A percentile compares a stretch with the other conserved stretches of the same genome.
These are phyloP conservation scores for Dendrophyllia cribrosa DNA, from an alignment of 64 coral and sea anemone species.

Conservation along the genomic window DNA sequence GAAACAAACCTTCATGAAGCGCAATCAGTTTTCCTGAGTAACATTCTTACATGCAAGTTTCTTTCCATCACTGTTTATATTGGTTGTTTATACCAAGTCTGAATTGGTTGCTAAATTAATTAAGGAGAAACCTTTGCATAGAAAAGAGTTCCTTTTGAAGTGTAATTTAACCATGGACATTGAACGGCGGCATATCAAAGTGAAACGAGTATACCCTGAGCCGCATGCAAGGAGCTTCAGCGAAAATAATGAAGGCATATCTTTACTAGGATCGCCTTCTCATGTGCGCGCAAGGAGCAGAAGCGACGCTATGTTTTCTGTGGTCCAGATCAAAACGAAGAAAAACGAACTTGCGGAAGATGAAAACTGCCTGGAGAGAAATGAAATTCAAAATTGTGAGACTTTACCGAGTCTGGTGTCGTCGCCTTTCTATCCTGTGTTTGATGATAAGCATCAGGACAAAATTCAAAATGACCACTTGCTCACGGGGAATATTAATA, in stretches of 20 bases:
- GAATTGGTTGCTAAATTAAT: neutral
- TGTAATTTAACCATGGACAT: constrained; percentile 1
- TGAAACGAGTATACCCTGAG: constrained; percentile 2
- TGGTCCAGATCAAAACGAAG: neutral
- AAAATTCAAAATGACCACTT: neutral
- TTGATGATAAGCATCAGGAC: neutral
- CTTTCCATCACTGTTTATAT: neutral
- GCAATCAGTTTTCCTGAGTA: no score
- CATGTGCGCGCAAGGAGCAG: neutral
- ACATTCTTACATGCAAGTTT: neutral
- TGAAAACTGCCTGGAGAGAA: neutral
- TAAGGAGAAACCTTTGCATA: neutral
- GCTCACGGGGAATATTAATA: neutral
- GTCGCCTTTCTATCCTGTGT: neutral
- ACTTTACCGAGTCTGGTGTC: neutral
- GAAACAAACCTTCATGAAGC: no score
- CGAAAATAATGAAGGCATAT: neutral
- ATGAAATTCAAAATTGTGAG: neutral
- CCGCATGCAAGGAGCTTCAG: neutral
- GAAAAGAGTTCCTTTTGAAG: neutral
- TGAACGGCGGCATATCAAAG: neutral
- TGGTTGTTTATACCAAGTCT: neutral
- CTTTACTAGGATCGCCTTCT: neutral
- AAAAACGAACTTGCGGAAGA: neutral
- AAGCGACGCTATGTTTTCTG: neutral